A percentile compares a stretch with the other conserved stretches of the same genome.
These are phyloP conservation scores for Sapayoa aenigma DNA, from an alignment of 2,113 vertebrate species.

Conservation along the genomic window DNA sequence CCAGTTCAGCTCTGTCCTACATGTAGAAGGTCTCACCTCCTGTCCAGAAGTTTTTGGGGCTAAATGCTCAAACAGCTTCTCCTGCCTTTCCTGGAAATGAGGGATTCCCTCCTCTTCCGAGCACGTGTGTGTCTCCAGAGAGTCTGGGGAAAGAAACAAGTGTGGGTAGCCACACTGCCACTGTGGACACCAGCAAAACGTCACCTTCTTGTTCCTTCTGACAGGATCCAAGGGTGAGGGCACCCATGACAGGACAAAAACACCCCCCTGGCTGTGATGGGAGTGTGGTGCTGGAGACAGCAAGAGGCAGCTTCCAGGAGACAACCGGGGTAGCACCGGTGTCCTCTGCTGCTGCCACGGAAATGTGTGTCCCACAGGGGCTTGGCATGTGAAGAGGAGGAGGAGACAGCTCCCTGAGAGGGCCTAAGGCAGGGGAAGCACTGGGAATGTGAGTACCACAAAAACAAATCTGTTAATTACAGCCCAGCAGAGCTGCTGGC, in stretches of 20 bases:
- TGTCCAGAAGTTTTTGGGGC: background rate
- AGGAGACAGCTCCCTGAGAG: background rate
- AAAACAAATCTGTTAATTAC: slow-evolving; percentile 24
- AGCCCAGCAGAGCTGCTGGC: background rate
- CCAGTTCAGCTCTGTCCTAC: background rate
- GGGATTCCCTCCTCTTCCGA: background rate
- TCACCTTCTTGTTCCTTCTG: background rate
- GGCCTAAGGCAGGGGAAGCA: background rate
- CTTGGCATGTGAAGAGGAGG: background rate
- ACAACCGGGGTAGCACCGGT: background rate
- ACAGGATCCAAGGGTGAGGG: background rate
- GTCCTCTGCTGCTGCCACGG: background rate
- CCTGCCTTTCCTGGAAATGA: background rate
- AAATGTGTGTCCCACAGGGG: background rate
- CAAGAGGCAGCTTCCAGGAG: background rate
- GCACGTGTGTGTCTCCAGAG: background rate
- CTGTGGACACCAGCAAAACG: background rate
- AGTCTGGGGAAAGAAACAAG: background rate
- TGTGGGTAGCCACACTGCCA: background rate
- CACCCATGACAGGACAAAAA: background rate
- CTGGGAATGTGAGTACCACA: background rate
- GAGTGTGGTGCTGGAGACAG: background rate
- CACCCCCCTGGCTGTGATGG: background rate
- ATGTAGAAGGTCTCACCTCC: background rate
- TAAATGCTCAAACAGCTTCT: background rate